A percentile compares a stretch with the other conserved stretches of the same genome.
Conservation (phyloP, 2,888 invertebrate genomes). For the Odontothrips loti region DNA sequence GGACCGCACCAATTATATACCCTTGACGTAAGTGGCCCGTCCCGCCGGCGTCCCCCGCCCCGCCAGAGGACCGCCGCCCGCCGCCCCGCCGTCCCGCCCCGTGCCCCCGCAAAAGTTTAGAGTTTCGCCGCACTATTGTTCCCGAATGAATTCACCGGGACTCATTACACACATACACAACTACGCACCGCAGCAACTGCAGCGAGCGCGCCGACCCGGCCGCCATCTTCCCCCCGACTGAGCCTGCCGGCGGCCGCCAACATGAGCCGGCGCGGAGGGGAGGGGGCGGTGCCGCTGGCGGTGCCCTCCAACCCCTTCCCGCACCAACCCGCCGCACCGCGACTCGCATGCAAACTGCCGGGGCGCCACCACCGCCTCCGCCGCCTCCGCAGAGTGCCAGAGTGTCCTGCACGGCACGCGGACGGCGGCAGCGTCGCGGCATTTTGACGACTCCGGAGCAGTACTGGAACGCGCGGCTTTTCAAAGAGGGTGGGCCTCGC, state of each 20-base stretch:
- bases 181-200: background rate
- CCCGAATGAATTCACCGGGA: background rate
- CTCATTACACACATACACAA: background rate
- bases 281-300: background rate
- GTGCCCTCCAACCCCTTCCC: background rate
- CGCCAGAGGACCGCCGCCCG: background rate
- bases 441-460: no score
- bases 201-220: background rate
- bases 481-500: background rate
- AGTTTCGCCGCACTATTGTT: slow-evolving; percentile 5
- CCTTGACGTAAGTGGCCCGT: slow-evolving; percentile 5
- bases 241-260: background rate
- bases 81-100: background rate
- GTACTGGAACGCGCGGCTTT: background rate
- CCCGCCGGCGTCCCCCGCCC: background rate
- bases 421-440: no score
- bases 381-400: background rate
- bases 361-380: background rate
- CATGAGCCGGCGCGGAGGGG: background rate
- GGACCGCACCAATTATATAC: slow-evolving; percentile 1
- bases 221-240: background rate
- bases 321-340: background rate
- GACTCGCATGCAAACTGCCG: no score
- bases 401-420: no score
- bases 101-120: background rate